Conservation (phyloP, 92 coral and sea anemone genomes). For the Paramuricea clavata region DNA sequence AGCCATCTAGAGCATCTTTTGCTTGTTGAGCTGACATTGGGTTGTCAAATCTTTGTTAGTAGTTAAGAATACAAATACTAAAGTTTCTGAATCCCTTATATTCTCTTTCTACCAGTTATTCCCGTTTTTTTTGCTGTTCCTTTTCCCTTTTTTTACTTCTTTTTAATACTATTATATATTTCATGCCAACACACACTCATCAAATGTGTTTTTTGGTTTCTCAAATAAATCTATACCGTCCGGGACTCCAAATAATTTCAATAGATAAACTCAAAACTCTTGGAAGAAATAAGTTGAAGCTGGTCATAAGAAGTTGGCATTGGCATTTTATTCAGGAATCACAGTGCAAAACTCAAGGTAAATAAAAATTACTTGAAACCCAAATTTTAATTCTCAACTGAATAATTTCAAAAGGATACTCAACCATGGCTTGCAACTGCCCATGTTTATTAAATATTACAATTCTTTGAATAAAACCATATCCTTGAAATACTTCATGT, state of each 20-base stretch:
- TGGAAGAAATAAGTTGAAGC: too few species aligned
- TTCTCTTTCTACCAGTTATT: not conserved
- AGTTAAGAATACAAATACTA: constrained; percentile 23
- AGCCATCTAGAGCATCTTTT: constrained; percentile 86
- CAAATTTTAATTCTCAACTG: not conserved
- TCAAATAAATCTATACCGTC: too few species aligned
- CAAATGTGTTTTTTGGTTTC: too few species aligned
- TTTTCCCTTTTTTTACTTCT: not conserved
- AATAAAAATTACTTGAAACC: not conserved
- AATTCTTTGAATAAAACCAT: constrained; percentile 86
- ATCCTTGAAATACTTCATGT: constrained; percentile 91
- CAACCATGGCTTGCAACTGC: constrained; percentile 93
- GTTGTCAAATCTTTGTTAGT: constrained; percentile 76
- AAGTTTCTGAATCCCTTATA: not conserved
- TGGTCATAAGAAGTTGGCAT: too few species aligned
- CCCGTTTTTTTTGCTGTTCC: not conserved
- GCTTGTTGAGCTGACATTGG: constrained; percentile 82
- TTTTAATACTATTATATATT: too few species aligned
- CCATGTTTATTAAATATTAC: constrained; percentile 95
- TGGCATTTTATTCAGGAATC: too few species aligned
- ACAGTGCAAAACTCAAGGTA: too few species aligned
- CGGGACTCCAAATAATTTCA: too few species aligned
- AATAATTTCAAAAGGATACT: constrained; percentile 83
- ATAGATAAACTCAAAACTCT: too few species aligned
- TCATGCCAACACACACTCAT: too few species aligned